phyloP scores from a whole-genome alignment of 2,113 vertebrate species.

The Kryptolebias marmoratus region DNA sequence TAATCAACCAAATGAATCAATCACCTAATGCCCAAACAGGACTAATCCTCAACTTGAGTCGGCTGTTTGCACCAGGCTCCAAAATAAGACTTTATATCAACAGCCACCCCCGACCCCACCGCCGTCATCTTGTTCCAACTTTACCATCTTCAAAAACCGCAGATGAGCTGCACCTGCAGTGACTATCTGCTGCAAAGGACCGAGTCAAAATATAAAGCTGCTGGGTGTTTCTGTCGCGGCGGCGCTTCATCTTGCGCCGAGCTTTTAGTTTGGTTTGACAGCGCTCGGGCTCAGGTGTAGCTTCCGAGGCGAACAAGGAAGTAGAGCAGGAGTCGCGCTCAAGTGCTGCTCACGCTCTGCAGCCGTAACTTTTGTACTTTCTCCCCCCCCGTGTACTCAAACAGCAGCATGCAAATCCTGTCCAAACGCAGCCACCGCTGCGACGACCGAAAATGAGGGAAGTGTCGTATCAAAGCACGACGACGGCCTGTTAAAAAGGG shows the following conservation, averaged over 20 bases:
- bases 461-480: background rate
- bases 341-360: background rate
- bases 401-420: background rate
- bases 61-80: background rate
- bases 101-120: no score
- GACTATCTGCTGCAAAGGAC: slow-evolving; percentile 3
- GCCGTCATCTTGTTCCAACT: background rate
- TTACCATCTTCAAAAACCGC: background rate
- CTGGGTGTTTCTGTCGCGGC: background rate
- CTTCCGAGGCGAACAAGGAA: background rate
- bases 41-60: background rate
- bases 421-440: background rate
- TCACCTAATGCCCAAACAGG: background rate
- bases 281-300: background rate
- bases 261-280: background rate
- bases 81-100: background rate
- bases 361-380: background rate
- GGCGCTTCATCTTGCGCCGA: no score
- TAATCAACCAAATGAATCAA: background rate
- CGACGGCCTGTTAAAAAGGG: background rate
- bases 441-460: background rate
- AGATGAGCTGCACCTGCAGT: background rate
- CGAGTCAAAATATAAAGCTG: background rate
- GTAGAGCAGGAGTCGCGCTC: background rate
- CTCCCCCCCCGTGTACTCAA: background rate